Evolutionary conservation across 2,888 invertebrate genomes (phyloP).

Genomic region (Agrypnus murinus): DNA sequence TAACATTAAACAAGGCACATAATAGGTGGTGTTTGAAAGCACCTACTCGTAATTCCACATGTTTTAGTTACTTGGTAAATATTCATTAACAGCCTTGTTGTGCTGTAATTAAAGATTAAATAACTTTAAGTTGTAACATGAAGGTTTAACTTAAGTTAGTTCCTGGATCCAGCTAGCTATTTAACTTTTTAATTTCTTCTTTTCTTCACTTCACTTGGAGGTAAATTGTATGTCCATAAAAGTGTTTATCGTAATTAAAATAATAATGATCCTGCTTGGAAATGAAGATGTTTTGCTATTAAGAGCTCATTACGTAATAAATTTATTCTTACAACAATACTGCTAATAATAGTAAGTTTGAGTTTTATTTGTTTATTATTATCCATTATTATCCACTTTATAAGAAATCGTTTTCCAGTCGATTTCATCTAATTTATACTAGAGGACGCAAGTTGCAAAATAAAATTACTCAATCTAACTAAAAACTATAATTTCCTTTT

Average conservation of each 20-base stretch:
- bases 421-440: neutral
- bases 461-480: conserved; percentile 20
- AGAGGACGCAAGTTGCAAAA: neutral
- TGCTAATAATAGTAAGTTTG: neutral
- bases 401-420: neutral
- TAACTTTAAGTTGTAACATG: conserved; percentile 24
- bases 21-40: conserved; percentile 26
- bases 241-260: conserved; percentile 16
- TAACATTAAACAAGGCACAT: conserved; percentile 23
- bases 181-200: neutral
- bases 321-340: neutral
- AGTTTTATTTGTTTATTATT: conserved; percentile 18
- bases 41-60: conserved; percentile 17
- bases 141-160: neutral
- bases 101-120: conserved; percentile 39
- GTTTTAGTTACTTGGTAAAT: conserved; percentile 32
- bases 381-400: conserved; percentile 2
- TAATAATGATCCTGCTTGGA: neutral
- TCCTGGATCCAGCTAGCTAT: conserved; percentile 1
- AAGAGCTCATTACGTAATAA: conserved; percentile 7
- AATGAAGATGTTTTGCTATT: neutral
- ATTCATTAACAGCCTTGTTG: conserved; percentile 39
- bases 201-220: no score
- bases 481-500: conserved; percentile 19
- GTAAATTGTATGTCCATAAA: conserved; percentile 15